Conservation (phyloP, 2,888 invertebrate genomes). For the Meandrusa payeni region DNA sequence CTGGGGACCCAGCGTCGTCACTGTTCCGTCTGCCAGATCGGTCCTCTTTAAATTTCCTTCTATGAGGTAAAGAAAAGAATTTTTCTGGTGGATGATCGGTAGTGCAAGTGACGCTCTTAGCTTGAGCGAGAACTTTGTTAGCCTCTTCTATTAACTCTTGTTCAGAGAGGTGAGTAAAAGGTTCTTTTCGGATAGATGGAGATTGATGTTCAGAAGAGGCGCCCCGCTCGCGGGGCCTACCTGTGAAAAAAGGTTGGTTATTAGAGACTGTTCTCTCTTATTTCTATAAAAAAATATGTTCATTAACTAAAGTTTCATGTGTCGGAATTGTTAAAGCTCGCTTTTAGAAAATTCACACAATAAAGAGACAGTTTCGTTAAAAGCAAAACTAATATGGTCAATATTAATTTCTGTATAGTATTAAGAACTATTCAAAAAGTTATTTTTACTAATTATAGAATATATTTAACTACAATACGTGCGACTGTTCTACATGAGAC, state of each 20-base stretch:
- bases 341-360: too few species aligned
- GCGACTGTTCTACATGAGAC: too few species aligned
- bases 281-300: background rate
- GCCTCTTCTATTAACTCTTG: constrained; percentile 89
- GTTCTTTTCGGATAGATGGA: constrained; percentile 63
- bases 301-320: too few species aligned
- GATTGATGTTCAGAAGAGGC: constrained; percentile 53
- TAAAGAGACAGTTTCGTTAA: too few species aligned
- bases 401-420: too few species aligned
- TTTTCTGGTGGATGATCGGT: constrained; percentile 82
- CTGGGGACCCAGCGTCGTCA: constrained; percentile 72
- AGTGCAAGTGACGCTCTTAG: constrained; percentile 85
- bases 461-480: too few species aligned
- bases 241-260: constrained; percentile 45
- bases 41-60: constrained; percentile 76
- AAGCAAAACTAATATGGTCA: too few species aligned
- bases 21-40: constrained; percentile 70
- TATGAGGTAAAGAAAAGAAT: constrained; percentile 85
- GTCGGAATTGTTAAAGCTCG: too few species aligned
- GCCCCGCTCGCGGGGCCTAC: constrained; percentile 72
- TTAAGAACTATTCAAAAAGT: too few species aligned
- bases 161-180: constrained; percentile 85
- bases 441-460: too few species aligned
- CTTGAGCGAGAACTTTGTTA: constrained; percentile 87
- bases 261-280: background rate